Conservation (phyloP, 2,888 invertebrate species). For the Hemistola chrysoprasaria region DNA sequence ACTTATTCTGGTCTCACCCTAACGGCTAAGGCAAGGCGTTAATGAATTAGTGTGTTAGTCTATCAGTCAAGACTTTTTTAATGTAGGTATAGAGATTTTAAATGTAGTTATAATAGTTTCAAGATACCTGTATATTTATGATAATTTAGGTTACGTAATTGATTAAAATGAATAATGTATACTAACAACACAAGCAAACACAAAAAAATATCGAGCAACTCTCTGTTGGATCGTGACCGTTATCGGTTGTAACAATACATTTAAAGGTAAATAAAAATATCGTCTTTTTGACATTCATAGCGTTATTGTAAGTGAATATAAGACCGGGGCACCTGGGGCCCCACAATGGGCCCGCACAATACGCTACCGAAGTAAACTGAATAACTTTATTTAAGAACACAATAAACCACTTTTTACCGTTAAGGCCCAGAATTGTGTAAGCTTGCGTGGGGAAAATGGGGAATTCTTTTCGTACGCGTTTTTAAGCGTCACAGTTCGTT, state of each 20-base stretch:
- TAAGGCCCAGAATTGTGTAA: conserved; percentile 63
- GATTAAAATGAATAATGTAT: too few relatives aligned
- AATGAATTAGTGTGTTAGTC: too few relatives aligned
- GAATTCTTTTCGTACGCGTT: conserved; percentile 26
- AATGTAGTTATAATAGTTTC: too few relatives aligned
- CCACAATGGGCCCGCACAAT: conserved; percentile 67
- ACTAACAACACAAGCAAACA: too few relatives aligned
- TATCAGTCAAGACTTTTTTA: too few relatives aligned
- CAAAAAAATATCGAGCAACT: too few relatives aligned
- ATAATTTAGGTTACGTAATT: too few relatives aligned
- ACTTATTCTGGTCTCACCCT: too few relatives aligned
- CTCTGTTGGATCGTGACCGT: conserved; percentile 38
- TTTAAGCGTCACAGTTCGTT: conserved; percentile 22
- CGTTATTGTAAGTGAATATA: conserved; percentile 63
- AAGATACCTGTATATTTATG: too few relatives aligned
- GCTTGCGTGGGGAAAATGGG: conserved; percentile 51
- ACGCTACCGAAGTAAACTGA: conserved; percentile 65
- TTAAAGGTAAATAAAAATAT: conserved; percentile 67
- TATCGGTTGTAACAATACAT: conserved; percentile 49
- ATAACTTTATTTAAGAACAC: conserved; percentile 80
- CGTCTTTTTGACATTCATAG: conserved; percentile 76
- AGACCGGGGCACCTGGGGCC: conserved; percentile 64
- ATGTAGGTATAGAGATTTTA: too few relatives aligned
- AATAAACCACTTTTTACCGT: conserved; percentile 77
- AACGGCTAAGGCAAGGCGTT: too few relatives aligned